Evolutionary conservation across 2,888 invertebrate species (phyloP), one percentile per base, ranked within the genome.

Genomic region (Leucoma salicis): DNA sequence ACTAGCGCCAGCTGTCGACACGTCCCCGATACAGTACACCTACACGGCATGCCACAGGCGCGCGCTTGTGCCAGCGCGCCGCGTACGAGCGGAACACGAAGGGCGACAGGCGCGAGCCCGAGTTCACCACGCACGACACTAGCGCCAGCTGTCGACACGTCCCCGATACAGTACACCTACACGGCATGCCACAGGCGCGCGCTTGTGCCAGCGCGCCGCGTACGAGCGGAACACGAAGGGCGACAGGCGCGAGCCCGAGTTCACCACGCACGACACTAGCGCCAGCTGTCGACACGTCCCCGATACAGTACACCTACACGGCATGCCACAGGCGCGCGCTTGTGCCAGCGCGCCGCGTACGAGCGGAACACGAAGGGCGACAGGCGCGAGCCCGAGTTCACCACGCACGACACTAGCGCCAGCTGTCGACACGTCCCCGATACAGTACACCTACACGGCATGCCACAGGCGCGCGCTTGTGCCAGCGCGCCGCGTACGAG

Each of bases 161-260:
- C n/a, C n/a, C 21, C 6, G 21, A 21, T 21, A 21, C 21, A 21
- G 8, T 21, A 21, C 21, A 1, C 1, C 21, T n/a, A n/a, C 15
- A 96, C 94, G 10, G 95, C 95, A 84, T 96, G 94, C 96, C 96
- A 97, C 43, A 96, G 82, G 53, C 87, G 85, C 53, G 53, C 93
- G 92, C 14, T 92, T 91, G 41, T 92, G 90, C 72, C 91, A 93
- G 7, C 95, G 94, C 53, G 93, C 90, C 47, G 93, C 92, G 84
- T 97, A 98, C 74, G 96, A 96, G 57, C 97, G 92, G 84, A 97
- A 97, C 53, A 97, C 90, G 80, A 92, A 96, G 3, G 96, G 94
- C 58, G 93, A 91, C 25, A 95, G 91, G 3, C 92, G 90, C 10
- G 92, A 90, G 36, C 94, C 93, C 21, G 70, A 51, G 82, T 94